Percentiles rank a stretch among this genome's conserved stretches.
Evolutionary conservation across 92 coral and sea anemone genomes (phyloP).

Genomic region (Epizoanthus scotinus): DNA sequence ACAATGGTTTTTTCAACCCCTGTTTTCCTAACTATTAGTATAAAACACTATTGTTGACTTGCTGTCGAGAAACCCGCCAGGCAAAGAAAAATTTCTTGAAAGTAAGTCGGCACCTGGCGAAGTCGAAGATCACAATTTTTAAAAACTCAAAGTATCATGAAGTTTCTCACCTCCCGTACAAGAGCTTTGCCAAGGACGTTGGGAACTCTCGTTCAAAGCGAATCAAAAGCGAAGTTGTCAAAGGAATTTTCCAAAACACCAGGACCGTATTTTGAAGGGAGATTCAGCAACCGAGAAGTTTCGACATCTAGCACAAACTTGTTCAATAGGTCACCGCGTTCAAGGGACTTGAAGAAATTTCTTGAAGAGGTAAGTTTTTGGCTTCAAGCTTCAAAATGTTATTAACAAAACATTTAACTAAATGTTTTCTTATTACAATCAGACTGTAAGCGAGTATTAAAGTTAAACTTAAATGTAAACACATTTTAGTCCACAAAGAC

Average conservation of each 20-base stretch:
- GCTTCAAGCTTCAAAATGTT: not conserved
- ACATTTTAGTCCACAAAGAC: no score
- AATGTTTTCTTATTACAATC: no score
- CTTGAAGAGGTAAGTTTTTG: constrained; percentile 81
- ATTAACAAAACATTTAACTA: not conserved
- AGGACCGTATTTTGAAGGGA: constrained; percentile 27
- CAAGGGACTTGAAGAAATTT: constrained; percentile 77
- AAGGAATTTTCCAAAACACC: constrained; percentile 10
- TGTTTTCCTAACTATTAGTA: not conserved
- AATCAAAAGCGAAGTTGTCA: constrained; percentile 28
- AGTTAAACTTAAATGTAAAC: no score
- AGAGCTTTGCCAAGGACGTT: constrained; percentile 34
- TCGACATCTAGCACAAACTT: constrained; percentile 43
- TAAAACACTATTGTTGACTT: not conserved
- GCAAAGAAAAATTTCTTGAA: not conserved
- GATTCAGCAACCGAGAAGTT: constrained; percentile 15
- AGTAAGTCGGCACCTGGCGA: not conserved
- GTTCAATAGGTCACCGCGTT: constrained; percentile 38
- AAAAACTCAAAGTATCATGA: constrained; percentile 19
- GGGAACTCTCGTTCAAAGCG: constrained; percentile 35
- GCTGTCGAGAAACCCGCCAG: not conserved
- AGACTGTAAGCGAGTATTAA: no score
- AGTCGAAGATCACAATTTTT: no score
- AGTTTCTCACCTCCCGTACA: constrained; percentile 34
- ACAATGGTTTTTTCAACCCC: not conserved